Evolutionary conservation across 2,113 vertebrate species (phyloP).

Genomic region (Chamaea fasciata): DNA sequence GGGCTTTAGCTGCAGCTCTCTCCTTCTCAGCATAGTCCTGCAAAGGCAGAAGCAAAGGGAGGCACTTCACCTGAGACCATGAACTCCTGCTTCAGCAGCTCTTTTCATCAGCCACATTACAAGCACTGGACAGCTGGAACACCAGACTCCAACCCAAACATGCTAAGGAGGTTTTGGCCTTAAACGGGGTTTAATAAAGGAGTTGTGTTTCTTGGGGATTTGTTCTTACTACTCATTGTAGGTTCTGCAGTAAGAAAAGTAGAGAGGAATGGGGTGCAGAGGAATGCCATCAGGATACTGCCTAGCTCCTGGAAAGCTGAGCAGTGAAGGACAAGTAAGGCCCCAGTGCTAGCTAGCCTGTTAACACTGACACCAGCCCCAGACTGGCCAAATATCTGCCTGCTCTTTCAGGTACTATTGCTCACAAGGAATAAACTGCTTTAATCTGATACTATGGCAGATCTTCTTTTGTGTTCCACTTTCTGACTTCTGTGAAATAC

Average conservation of each 20-base stretch:
- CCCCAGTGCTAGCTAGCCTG: background rate
- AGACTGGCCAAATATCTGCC: background rate
- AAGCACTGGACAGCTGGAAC: background rate
- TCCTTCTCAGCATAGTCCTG: slow-evolving; percentile 89
- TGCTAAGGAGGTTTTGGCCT: background rate
- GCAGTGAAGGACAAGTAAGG: background rate
- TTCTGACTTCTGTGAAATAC: background rate
- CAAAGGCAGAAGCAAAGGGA: slow-evolving; percentile 51
- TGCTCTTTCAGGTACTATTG: background rate
- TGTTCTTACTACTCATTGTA: background rate
- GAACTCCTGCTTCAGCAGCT: background rate
- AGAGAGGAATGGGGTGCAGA: background rate
- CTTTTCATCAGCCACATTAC: background rate
- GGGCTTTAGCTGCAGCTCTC: slow-evolving; percentile 84
- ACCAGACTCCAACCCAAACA: background rate
- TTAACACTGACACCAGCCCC: background rate
- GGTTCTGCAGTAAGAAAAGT: background rate
- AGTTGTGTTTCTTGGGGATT: background rate
- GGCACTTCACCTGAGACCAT: background rate
- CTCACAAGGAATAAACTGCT: background rate
- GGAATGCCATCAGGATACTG: background rate
- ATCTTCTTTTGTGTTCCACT: background rate
- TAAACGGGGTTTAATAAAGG: background rate
- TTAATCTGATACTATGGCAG: background rate
- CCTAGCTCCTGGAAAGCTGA: background rate